These are phyloP conservation scores for Emydura subglobosa DNA, from an alignment of 2,113 vertebrate genomes.

Conservation along the genomic window DNA sequence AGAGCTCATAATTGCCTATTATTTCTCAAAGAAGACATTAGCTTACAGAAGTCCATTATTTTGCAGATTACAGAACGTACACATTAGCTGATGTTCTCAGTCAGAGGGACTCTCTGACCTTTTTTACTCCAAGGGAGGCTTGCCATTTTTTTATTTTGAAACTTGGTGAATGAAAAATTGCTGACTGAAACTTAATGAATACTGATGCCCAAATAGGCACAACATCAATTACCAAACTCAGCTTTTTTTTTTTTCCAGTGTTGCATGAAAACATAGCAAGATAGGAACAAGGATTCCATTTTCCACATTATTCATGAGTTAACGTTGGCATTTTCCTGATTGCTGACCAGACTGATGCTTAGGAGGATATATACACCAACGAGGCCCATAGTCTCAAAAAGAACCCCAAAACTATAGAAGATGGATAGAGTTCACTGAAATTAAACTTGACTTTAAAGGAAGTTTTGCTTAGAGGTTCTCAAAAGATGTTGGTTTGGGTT, in stretches of 20 bases:
- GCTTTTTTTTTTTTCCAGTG: not conserved
- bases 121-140: not conserved
- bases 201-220: not conserved
- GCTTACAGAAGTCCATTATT: not conserved
- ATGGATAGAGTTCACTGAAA: not conserved
- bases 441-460: not conserved
- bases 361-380: not conserved
- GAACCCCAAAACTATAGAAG: not conserved
- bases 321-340: not conserved
- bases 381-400: not conserved
- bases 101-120: not conserved
- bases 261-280: not conserved
- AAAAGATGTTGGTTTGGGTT: not conserved
- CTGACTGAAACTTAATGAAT: not conserved
- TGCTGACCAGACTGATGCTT: not conserved
- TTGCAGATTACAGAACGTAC: not conserved
- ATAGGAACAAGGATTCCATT: not conserved
- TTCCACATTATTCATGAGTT: not conserved
- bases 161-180: not conserved
- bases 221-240: not conserved
- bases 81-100: not conserved
- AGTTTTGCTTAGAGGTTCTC: not conserved
- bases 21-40: not conserved
- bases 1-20: not conserved
- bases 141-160: not conserved